Conservation (phyloP, 2,888 invertebrate genomes). For the Halictus ligatus region DNA sequence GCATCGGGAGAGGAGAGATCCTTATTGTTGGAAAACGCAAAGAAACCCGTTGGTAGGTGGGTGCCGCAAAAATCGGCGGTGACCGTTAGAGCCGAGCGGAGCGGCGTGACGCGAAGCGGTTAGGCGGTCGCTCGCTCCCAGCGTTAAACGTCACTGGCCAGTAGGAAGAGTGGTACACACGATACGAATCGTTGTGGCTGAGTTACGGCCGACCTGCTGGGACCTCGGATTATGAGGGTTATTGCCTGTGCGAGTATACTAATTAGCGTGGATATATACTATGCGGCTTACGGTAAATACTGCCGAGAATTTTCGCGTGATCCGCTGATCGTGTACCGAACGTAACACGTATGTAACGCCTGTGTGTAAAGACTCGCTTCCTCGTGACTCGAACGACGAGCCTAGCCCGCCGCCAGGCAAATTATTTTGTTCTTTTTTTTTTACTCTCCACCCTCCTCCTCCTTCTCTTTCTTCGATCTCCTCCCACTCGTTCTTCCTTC, state of each 20-base stretch:
- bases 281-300: slow-evolving; percentile 68
- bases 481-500: background rate
- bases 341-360: slow-evolving; percentile 45
- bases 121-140: slow-evolving; percentile 28
- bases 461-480: background rate
- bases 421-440: slow-evolving; percentile 27
- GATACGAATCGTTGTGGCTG: slow-evolving; percentile 73
- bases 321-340: slow-evolving; percentile 55
- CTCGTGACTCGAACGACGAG: slow-evolving; percentile 26
- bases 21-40: slow-evolving; percentile 71
- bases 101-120: slow-evolving; percentile 27
- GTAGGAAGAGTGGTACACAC: slow-evolving; percentile 56
- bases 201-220: slow-evolving; percentile 71
- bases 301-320: slow-evolving; percentile 67
- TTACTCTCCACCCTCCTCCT: background rate
- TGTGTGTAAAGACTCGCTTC: slow-evolving; percentile 32
- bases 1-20: slow-evolving; percentile 18
- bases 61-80: slow-evolving; percentile 64
- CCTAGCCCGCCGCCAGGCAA: slow-evolving; percentile 12
- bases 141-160: slow-evolving; percentile 51
- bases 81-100: slow-evolving; percentile 63
- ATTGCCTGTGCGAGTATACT: slow-evolving; percentile 72
- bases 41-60: slow-evolving; percentile 62
- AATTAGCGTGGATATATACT: slow-evolving; percentile 73
- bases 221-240: slow-evolving; percentile 75